Evolutionary conservation across 2,888 invertebrate genomes (phyloP).

Genomic region (Aspidapion aeneum): DNA sequence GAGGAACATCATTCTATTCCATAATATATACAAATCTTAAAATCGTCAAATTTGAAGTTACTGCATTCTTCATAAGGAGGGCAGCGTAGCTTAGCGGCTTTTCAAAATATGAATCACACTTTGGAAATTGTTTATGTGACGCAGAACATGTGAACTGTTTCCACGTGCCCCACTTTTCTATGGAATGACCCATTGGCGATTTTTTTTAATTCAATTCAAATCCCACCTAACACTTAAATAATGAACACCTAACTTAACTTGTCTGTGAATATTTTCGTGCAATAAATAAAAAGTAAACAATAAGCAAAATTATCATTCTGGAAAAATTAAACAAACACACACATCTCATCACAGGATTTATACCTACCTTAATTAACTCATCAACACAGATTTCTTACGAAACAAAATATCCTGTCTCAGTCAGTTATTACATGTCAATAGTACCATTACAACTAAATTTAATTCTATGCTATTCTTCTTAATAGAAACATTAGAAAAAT

Average conservation of each 20-base stretch:
- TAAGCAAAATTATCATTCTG: neutral
- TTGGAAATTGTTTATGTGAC: no score
- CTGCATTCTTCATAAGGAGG: no score
- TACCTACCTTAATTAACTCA: neutral
- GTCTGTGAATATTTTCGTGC: neutral
- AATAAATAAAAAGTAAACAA: neutral
- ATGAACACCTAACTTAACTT: neutral
- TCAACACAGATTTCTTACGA: neutral
- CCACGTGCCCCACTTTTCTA: no score
- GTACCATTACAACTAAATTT: no score
- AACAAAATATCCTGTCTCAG: neutral
- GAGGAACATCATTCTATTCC: no score
- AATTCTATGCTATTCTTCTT: neutral
- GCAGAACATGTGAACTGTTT: no score
- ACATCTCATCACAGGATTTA: no score
- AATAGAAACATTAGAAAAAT: neutral
- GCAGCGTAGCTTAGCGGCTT: no score
- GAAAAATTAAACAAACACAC: neutral
- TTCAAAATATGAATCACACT: no score
- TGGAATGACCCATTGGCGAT: neutral
- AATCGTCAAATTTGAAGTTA: no score
- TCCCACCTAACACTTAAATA: neutral
- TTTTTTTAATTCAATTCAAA: neutral
- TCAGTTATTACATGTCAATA: neutral
- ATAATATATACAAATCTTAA: no score